Evolutionary conservation across 30 jellyfish, hydroid and myxozoan species (phyloP).

Genomic region (Turritopsis rubra): DNA sequence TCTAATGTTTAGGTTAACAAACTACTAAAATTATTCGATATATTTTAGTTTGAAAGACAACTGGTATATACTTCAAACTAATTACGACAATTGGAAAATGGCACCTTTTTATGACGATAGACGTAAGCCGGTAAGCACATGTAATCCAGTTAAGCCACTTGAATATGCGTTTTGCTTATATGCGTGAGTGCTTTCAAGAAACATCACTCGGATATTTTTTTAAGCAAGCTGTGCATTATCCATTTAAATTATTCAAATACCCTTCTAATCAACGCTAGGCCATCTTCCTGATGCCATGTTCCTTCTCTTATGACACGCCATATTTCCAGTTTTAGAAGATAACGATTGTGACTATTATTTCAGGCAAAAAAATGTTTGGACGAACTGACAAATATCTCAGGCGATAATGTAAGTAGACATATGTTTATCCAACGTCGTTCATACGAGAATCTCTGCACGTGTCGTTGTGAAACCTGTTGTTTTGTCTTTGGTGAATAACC

Average conservation of each 20-base stretch:
- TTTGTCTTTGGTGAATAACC: too few species aligned
- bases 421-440: too few species aligned
- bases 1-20: too few species aligned
- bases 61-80: conserved; percentile 19
- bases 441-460: too few species aligned
- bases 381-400: neutral
- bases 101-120: conserved; percentile 15
- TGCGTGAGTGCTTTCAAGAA: too few species aligned
- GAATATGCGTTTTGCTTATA: neutral
- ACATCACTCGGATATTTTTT: neutral
- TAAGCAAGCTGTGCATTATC: neutral
- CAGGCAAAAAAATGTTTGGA: neutral
- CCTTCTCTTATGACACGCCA: too few species aligned
- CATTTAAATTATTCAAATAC: too few species aligned
- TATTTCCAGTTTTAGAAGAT: too few species aligned
- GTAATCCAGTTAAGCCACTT: neutral
- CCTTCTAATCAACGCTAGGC: too few species aligned
- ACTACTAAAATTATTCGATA: neutral
- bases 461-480: too few species aligned
- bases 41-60: neutral
- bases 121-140: conserved; percentile 12
- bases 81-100: conserved; percentile 12
- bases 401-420: neutral
- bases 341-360: too few species aligned
- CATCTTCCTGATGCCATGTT: too few species aligned